Conservation (phyloP, 2,113 vertebrate genomes). For the Arenaria interpres region DNA sequence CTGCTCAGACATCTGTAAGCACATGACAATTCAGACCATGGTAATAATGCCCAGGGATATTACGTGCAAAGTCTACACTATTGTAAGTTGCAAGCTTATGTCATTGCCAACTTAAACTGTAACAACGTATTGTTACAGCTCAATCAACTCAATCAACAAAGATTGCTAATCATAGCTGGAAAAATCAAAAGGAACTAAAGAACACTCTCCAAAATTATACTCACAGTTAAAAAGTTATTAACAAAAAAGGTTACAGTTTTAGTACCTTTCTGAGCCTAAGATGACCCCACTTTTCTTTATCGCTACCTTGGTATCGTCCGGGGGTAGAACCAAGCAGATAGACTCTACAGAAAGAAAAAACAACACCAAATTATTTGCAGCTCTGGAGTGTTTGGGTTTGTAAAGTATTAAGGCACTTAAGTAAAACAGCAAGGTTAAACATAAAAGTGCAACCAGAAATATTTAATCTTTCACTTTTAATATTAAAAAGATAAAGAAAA, state of each 20-base stretch:
- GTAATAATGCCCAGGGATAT: background rate
- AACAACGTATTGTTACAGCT: background rate
- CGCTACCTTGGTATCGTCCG: slow-evolving; percentile 86
- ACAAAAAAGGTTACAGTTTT: background rate
- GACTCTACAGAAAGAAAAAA: slow-evolving; percentile 75
- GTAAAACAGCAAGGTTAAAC: background rate
- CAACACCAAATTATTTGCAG: background rate
- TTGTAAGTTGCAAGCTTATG: background rate
- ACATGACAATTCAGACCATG: background rate
- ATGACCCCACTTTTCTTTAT: slow-evolving; percentile 96
- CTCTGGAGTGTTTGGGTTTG: background rate
- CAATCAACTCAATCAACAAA: background rate
- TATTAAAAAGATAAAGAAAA: background rate
- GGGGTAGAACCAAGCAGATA: slow-evolving; percentile 92
- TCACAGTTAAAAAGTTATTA: background rate
- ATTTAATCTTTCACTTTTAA: background rate
- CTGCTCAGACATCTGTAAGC: background rate
- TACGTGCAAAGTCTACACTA: background rate
- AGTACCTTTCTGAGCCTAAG: slow-evolving; percentile 91
- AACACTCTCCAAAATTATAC: background rate
- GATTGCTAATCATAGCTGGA: background rate
- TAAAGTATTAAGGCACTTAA: background rate
- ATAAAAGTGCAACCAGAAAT: background rate
- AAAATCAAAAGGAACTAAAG: background rate
- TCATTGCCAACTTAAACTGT: background rate